Conservation (phyloP, 2,113 vertebrate species). For the Apteryx owenii region DNA sequence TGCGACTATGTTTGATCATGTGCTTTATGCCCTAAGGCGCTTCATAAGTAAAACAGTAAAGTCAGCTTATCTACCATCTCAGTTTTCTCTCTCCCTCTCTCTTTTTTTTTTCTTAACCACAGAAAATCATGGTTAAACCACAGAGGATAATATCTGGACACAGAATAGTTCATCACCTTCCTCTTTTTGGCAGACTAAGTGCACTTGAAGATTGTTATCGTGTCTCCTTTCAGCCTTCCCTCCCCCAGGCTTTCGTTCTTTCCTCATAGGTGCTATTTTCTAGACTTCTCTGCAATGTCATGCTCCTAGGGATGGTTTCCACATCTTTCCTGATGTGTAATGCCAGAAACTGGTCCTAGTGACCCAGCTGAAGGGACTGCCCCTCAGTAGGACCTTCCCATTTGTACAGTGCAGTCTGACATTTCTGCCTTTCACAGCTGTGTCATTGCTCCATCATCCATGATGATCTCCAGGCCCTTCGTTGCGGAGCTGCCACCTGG, state of each 20-base stretch:
- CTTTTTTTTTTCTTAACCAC: slow-evolving; percentile 31
- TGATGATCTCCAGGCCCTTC: neutral
- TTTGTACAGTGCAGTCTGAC: neutral
- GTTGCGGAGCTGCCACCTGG: neutral
- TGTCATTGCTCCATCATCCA: neutral
- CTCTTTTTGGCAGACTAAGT: slow-evolving; percentile 37
- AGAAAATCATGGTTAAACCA: slow-evolving; percentile 48
- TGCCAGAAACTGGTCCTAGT: neutral
- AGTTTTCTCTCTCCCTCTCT: slow-evolving; percentile 22
- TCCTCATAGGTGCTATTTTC: neutral
- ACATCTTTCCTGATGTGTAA: neutral
- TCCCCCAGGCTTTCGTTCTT: neutral
- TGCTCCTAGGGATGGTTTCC: neutral
- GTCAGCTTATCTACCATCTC: slow-evolving; percentile 62
- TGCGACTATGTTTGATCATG: slow-evolving; percentile 57
- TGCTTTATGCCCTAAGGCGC: slow-evolving; percentile 53
- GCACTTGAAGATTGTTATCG: neutral
- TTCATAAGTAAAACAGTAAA: slow-evolving; percentile 60
- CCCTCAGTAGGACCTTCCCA: accelerated
- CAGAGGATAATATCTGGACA: slow-evolving; percentile 63
- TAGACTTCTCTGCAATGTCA: neutral
- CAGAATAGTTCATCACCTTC: slow-evolving; percentile 54
- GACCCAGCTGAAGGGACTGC: neutral
- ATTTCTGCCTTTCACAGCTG: neutral
- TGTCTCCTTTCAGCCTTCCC: slow-evolving; percentile 1